These are phyloP conservation scores for Conchocele bisecta DNA, from an alignment of 2,888 invertebrate species.

Conservation along the genomic window DNA sequence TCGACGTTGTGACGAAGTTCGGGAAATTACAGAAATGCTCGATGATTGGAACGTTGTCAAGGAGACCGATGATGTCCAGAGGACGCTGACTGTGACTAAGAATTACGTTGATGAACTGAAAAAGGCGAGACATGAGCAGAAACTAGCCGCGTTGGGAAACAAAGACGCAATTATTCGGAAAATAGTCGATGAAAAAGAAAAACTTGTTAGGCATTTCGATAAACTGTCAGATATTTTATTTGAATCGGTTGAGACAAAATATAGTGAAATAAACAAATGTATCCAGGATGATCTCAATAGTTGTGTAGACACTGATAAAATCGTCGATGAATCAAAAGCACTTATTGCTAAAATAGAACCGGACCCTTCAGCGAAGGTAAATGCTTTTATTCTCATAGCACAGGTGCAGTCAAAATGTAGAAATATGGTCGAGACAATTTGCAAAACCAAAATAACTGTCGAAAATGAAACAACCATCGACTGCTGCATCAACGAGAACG, in stretches of 20 bases:
- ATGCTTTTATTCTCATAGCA: neutral
- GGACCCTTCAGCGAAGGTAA: neutral
- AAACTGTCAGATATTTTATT: constrained; percentile 6
- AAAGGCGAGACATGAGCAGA: neutral
- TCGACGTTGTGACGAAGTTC: constrained; percentile 54
- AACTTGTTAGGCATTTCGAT: constrained; percentile 23
- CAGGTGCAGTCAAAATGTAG: no score
- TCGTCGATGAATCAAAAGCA: neutral
- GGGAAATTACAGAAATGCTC: constrained; percentile 41
- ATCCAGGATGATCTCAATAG: neutral
- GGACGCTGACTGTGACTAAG: constrained; percentile 14
- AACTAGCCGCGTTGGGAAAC: constrained; percentile 1
- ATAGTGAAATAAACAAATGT: neutral
- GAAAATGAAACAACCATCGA: no score
- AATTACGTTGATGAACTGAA: neutral
- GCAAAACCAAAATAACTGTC: no score
- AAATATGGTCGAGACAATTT: no score
- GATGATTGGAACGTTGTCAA: constrained; percentile 6
- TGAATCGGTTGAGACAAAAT: neutral
- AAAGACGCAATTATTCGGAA: constrained; percentile 21
- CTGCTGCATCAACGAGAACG: no score
- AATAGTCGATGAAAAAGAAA: constrained; percentile 19
- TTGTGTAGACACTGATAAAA: neutral
- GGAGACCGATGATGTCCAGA: constrained; percentile 14
- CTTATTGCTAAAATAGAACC: neutral